These are phyloP conservation scores for Nephrotoma guestfalica DNA, from an alignment of 2,888 invertebrate genomes.

Conservation along the genomic window DNA sequence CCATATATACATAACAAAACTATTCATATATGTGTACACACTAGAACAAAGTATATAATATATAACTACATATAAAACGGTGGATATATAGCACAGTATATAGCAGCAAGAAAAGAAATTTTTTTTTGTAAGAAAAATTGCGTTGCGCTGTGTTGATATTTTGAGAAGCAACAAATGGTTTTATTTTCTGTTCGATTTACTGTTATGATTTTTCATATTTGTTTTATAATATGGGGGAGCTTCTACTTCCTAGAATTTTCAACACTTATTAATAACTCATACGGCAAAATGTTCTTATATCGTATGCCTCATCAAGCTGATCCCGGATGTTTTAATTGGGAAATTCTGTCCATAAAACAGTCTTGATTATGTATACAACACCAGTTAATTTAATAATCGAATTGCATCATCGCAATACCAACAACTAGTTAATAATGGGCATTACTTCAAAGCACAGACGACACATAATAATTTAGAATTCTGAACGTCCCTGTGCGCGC, in stretches of 20 bases:
- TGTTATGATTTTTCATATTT: neutral
- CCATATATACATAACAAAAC: neutral
- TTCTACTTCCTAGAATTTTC: neutral
- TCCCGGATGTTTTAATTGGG: neutral
- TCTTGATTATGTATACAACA: too few species aligned
- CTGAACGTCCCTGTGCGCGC: too few species aligned
- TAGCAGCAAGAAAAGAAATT: neutral
- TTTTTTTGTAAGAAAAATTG: neutral
- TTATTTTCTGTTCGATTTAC: neutral
- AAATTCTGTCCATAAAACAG: neutral
- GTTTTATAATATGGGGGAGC: neutral
- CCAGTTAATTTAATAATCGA: too few species aligned
- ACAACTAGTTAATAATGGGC: too few species aligned
- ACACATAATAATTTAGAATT: too few species aligned
- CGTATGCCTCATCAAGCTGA: too few species aligned
- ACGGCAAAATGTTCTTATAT: too few species aligned
- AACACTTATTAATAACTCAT: neutral
- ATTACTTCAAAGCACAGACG: too few species aligned
- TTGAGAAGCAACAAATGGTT: neutral
- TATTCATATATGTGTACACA: neutral
- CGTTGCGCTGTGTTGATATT: neutral
- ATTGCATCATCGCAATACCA: too few species aligned
- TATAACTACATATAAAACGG: neutral
- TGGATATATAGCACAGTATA: neutral
- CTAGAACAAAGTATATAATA: neutral